These are phyloP conservation scores for Catostomus latipinnis DNA, from an alignment of 2,797 vertebrate species.

Conservation along the genomic window DNA sequence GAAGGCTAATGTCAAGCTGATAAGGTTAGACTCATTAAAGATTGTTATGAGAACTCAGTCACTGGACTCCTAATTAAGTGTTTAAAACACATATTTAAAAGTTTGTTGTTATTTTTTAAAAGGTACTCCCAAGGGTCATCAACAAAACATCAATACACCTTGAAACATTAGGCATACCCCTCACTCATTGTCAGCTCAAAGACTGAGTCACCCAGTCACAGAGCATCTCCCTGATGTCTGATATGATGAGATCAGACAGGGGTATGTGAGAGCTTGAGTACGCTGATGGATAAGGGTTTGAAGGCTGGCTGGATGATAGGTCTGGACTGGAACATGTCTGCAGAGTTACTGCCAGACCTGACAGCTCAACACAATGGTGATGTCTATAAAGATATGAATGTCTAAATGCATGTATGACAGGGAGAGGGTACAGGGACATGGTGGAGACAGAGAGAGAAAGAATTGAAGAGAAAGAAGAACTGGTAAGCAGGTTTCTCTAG, in stretches of 20 bases:
- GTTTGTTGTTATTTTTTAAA: background rate
- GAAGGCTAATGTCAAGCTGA: slow-evolving; percentile 10
- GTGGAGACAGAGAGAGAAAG: slow-evolving; percentile 1
- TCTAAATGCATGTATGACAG: slow-evolving; percentile 26
- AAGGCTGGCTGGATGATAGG: slow-evolving; percentile 43
- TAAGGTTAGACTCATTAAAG: slow-evolving; percentile 5
- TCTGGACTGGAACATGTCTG: slow-evolving; percentile 46
- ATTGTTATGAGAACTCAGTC: slow-evolving; percentile 14
- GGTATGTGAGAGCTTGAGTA: slow-evolving; percentile 27
- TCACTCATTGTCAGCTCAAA: slow-evolving; percentile 36
- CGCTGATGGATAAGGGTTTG: slow-evolving; percentile 26
- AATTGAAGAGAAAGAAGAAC: slow-evolving; percentile 6
- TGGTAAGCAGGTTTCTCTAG: background rate
- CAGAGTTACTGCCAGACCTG: slow-evolving; percentile 27
- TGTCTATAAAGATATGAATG: slow-evolving; percentile 38
- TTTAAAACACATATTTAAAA: slow-evolving; percentile 16
- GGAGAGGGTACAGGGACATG: background rate
- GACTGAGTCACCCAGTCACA: slow-evolving; percentile 20
- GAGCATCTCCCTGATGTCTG: slow-evolving; percentile 33
- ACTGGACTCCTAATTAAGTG: background rate
- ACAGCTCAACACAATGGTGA: slow-evolving; percentile 41
- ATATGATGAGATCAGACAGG: slow-evolving; percentile 46
- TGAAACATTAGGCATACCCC: slow-evolving; percentile 25
- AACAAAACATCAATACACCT: slow-evolving; percentile 35
- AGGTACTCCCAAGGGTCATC: slow-evolving; percentile 36